These are phyloP conservation scores for Prosopocoilus inquinatus DNA, from an alignment of 2,888 invertebrate genomes.

Conservation along the genomic window DNA sequence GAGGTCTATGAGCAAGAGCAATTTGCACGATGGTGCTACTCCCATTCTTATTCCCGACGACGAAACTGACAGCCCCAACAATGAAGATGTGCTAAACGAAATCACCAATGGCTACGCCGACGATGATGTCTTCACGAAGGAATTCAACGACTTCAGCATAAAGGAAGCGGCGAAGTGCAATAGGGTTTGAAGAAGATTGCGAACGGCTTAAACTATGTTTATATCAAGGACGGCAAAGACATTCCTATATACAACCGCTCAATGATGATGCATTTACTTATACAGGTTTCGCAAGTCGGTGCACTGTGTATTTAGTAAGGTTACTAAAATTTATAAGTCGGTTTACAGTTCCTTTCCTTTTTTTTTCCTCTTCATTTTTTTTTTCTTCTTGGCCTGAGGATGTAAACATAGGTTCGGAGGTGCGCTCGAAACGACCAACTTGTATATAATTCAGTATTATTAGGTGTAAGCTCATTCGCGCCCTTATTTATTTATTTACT, in stretches of 20 bases:
- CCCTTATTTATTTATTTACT: slow-evolving; percentile 30
- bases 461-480: slow-evolving; percentile 6
- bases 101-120: slow-evolving; percentile 12
- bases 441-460: slow-evolving; percentile 19
- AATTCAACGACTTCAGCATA: slow-evolving; percentile 26
- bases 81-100: slow-evolving; percentile 19
- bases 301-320: no score
- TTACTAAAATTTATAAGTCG: background rate
- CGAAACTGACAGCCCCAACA: slow-evolving; percentile 27
- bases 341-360: background rate
- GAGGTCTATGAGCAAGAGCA: slow-evolving; percentile 54
- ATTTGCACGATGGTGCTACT: slow-evolving; percentile 56
- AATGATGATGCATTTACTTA: no score
- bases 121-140: slow-evolving; percentile 25
- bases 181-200: slow-evolving; percentile 1
- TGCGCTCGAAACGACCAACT: slow-evolving; percentile 1
- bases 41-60: slow-evolving; percentile 56
- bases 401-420: no score
- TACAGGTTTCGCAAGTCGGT: no score
- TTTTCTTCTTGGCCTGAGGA: no score
- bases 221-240: no score
- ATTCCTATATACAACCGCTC: no score
- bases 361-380: background rate
- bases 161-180: slow-evolving; percentile 13
- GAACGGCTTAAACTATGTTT: no score